Conservation (phyloP, 2,888 invertebrate genomes). For the Agapetus fuscipes region DNA sequence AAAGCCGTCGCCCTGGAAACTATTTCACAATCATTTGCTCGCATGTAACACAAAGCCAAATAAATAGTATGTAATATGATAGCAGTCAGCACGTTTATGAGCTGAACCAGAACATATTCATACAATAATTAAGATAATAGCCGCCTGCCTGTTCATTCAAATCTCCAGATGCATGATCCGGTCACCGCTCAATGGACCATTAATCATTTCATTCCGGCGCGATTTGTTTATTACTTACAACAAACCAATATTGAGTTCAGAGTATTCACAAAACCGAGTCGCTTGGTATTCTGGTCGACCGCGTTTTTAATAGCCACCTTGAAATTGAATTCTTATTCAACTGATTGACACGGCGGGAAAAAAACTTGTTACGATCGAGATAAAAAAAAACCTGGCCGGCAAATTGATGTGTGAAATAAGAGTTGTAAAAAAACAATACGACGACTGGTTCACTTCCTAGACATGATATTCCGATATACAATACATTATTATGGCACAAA, state of each 20-base stretch:
- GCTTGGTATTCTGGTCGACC: not conserved
- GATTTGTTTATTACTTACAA: constrained; percentile 4
- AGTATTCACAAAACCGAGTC: not conserved
- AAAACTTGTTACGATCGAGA: not conserved
- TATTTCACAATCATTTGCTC: not conserved
- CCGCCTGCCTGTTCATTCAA: not conserved
- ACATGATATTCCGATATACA: too few relatives aligned
- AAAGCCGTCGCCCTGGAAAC: too few relatives aligned
- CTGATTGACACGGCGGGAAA: constrained; percentile 2
- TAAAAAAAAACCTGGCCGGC: not conserved
- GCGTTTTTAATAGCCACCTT: not conserved
- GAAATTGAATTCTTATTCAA: constrained; percentile 4
- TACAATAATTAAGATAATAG: too few relatives aligned
- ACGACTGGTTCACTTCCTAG: too few relatives aligned
- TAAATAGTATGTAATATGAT: too few relatives aligned
- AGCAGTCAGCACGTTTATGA: too few relatives aligned
- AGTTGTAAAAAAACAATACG: not conserved
- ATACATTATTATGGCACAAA: too few relatives aligned
- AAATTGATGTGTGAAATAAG: not conserved
- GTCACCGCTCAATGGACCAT: constrained; percentile 4
- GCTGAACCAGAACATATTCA: too few relatives aligned
- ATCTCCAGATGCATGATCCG: not conserved
- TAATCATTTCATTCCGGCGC: constrained; percentile 6
- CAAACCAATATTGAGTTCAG: constrained; percentile 1
- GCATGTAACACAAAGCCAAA: too few relatives aligned